Percentiles rank a stretch among this genome's conserved stretches.
Conservation (phyloP, 2,797 vertebrate genomes). For the Cossypha heuglini region DNA sequence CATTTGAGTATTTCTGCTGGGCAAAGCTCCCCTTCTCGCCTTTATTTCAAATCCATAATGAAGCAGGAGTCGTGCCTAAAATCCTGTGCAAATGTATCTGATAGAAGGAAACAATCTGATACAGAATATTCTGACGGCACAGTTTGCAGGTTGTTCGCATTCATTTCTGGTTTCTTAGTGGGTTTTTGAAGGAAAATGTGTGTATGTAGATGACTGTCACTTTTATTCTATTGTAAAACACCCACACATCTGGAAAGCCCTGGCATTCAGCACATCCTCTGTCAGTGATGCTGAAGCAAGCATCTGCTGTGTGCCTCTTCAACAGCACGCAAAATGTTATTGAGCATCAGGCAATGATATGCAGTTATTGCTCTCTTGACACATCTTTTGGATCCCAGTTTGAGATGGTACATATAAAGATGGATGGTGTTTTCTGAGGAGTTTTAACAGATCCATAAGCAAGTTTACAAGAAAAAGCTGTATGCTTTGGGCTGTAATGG, state of each 20-base stretch:
- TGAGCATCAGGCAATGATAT: background rate
- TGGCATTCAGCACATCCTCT: background rate
- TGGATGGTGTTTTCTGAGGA: background rate
- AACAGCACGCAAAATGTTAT: background rate
- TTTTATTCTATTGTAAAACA: background rate
- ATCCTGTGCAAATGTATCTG: background rate
- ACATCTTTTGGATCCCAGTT: background rate
- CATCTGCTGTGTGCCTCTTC: background rate
- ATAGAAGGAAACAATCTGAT: background rate
- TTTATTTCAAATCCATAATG: background rate
- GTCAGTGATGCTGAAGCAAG: background rate
- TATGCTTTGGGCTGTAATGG: background rate
- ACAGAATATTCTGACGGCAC: background rate
- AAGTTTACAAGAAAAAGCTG: background rate
- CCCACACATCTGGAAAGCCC: background rate
- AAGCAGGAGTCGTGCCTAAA: background rate
- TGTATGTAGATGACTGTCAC: background rate
- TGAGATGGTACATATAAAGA: background rate
- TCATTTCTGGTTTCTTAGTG: background rate
- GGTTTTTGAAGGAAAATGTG: background rate
- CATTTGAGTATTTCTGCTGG: background rate
- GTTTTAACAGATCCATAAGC: background rate
- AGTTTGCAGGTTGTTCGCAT: accelerated
- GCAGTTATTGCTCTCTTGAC: background rate
- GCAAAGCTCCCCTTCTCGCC: background rate